Conservation (phyloP, 2,888 invertebrate species). For the Thera britannica region DNA sequence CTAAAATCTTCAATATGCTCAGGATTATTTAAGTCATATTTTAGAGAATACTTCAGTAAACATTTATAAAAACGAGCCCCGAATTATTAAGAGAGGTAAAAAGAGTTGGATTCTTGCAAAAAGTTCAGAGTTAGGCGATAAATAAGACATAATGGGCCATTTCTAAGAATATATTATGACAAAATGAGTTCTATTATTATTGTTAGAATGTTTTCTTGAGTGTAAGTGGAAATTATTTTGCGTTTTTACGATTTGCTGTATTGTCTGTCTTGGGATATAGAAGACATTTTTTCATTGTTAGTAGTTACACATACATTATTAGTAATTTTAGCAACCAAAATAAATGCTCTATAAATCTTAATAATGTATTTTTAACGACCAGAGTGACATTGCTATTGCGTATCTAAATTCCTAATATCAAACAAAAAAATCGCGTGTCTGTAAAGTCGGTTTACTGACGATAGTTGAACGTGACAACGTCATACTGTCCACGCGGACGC, state of each 20-base stretch:
- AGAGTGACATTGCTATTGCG: too few relatives aligned
- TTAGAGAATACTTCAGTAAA: constrained; percentile 39
- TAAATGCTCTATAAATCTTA: too few relatives aligned
- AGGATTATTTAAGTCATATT: constrained; percentile 23
- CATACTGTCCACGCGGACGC: too few relatives aligned
- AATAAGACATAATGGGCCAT: constrained; percentile 73
- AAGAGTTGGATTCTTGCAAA: constrained; percentile 61
- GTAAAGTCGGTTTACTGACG: too few relatives aligned
- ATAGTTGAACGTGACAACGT: too few relatives aligned
- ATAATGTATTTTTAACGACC: too few relatives aligned
- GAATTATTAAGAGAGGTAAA: constrained; percentile 55
- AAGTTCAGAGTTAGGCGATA: constrained; percentile 63
- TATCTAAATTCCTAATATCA: too few relatives aligned
- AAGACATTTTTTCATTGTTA: neutral
- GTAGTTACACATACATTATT: neutral
- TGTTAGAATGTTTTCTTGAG: constrained; percentile 37
- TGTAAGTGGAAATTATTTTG: constrained; percentile 17
- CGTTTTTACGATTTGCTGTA: constrained; percentile 11
- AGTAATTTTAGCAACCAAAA: neutral
- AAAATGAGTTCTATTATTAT: constrained; percentile 62
- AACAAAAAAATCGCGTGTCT: too few relatives aligned
- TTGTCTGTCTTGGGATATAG: neutral
- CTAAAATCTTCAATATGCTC: neutral
- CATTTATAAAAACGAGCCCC: constrained; percentile 50
- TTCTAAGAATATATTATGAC: constrained; percentile 68